A percentile compares a stretch with the other conserved stretches of the same genome.
Evolutionary conservation across 2,888 invertebrate species (phyloP).

Genomic region (Blastobasis lacticolella): DNA sequence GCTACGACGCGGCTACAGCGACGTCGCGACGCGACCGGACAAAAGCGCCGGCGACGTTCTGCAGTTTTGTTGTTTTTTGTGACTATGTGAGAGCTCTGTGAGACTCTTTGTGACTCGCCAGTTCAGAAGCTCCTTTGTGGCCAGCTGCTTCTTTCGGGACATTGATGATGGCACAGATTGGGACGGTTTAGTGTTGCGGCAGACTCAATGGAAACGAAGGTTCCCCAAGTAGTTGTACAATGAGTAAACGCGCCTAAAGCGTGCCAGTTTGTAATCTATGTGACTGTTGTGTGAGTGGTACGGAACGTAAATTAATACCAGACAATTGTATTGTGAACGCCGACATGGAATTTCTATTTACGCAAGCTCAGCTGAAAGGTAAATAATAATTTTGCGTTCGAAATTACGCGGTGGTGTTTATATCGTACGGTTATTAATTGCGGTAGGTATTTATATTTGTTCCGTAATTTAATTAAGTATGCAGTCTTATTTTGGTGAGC

Average conservation of each 20-base stretch:
- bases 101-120: slow-evolving; percentile 40
- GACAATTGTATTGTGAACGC: slow-evolving; percentile 39
- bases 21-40: slow-evolving; percentile 41
- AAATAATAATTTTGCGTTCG: slow-evolving; percentile 18
- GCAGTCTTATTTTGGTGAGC: too few species aligned
- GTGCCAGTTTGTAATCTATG: slow-evolving; percentile 28
- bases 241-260: slow-evolving; percentile 22
- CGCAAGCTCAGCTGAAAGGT: slow-evolving; percentile 30
- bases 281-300: slow-evolving; percentile 42
- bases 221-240: slow-evolving; percentile 26
- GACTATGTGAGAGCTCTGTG: slow-evolving; percentile 50
- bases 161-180: slow-evolving; percentile 26
- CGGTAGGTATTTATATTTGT: too few species aligned
- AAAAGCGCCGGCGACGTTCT: slow-evolving; percentile 57
- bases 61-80: slow-evolving; percentile 61
- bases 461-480: too few species aligned
- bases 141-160: slow-evolving; percentile 30
- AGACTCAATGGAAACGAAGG: slow-evolving; percentile 31
- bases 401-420: slow-evolving; percentile 6
- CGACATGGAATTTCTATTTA: slow-evolving; percentile 44
- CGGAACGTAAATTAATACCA: slow-evolving; percentile 33
- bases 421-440: too few species aligned
- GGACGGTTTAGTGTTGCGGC: slow-evolving; percentile 37
- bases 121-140: too few species aligned
- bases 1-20: slow-evolving; percentile 61